Evolutionary conservation across 2,797 vertebrate species (phyloP).

Genomic region (Steatocranus sp.): DNA sequence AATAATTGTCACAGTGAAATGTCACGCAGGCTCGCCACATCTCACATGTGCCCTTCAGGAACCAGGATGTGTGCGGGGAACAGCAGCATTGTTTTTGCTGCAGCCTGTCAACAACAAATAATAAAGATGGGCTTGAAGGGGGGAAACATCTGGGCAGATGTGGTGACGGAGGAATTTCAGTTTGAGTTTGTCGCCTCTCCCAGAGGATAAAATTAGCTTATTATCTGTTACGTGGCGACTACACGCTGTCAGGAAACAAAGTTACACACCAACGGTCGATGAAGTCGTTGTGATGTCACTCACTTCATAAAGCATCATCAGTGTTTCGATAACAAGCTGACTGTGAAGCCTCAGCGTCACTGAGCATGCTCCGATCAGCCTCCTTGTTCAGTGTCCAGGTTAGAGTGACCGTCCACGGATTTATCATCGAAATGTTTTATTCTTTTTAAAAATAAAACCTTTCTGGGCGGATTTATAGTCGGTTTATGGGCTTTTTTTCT

Average conservation of each 20-base stretch:
- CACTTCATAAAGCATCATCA: accelerated
- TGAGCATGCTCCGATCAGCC: not conserved
- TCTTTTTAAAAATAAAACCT: not conserved
- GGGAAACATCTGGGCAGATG: not conserved
- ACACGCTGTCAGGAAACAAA: accelerated
- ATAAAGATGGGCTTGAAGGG: not conserved
- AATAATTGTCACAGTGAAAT: not conserved
- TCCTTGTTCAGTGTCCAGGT: not conserved
- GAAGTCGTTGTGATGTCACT: not conserved
- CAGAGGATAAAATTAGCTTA: not conserved
- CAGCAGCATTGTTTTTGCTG: not conserved
- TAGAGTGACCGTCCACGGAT: accelerated
- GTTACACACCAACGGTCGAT: accelerated
- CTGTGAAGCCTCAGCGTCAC: not conserved
- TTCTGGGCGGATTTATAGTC: not conserved
- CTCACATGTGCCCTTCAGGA: not conserved
- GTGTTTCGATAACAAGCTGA: accelerated
- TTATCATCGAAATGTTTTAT: not conserved
- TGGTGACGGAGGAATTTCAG: not conserved
- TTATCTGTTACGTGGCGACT: not conserved
- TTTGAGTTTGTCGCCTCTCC: accelerated
- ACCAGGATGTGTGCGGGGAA: not conserved
- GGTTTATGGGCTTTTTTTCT: accelerated
- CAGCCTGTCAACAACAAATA: not conserved
- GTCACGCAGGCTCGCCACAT: not conserved